Conservation (phyloP, 2,888 invertebrate species). For the Lacanobia oleracea region DNA sequence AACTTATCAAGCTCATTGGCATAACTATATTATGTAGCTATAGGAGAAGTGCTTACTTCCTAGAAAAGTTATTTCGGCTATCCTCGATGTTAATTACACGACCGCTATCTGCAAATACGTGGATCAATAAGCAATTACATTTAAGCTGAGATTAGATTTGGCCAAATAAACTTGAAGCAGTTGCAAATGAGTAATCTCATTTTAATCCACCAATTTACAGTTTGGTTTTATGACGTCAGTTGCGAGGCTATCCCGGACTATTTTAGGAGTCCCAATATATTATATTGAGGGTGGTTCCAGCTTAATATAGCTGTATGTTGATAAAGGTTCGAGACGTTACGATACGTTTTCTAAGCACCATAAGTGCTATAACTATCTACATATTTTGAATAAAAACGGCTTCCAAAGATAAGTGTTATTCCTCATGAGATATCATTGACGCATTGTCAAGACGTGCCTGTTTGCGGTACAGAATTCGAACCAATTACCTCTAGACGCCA, state of each 20-base stretch:
- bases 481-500: background rate
- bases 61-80: constrained; percentile 31
- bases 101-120: constrained; percentile 14
- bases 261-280: constrained; percentile 3
- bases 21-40: constrained; percentile 9
- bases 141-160: constrained; percentile 23
- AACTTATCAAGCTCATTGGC: constrained; percentile 23
- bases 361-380: too few species aligned
- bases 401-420: too few species aligned
- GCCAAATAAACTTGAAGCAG: constrained; percentile 7
- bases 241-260: background rate
- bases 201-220: constrained; percentile 31
- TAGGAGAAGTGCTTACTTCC: constrained; percentile 22
- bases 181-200: constrained; percentile 17
- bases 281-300: background rate
- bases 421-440: background rate
- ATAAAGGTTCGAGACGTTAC: background rate
- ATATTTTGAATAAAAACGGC: too few species aligned
- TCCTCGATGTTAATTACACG: constrained; percentile 2
- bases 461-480: background rate
- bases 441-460: background rate
- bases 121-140: constrained; percentile 36
- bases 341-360: background rate
- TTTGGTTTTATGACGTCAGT: constrained; percentile 20
- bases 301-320: background rate